A percentile compares a stretch with the other conserved stretches of the same genome.
These are phyloP conservation scores for Drosophila seguyi DNA, from an alignment of 1,140 invertebrate species.

Conservation along the genomic window DNA sequence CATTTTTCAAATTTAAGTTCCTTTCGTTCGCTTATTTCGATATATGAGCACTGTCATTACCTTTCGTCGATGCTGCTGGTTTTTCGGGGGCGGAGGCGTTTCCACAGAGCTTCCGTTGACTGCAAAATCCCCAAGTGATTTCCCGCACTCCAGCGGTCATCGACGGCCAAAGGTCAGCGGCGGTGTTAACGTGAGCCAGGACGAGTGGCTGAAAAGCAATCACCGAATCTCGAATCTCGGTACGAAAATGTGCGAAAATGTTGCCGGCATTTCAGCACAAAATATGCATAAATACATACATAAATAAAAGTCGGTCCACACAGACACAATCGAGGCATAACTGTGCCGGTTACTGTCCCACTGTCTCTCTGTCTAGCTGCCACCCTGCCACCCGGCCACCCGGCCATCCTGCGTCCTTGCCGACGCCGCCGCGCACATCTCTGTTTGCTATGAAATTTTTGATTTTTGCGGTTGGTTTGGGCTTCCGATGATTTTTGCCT, in stretches of 20 bases:
- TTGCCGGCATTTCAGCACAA: constrained; percentile 61
- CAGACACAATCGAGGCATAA: constrained; percentile 17
- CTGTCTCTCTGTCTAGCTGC: constrained; percentile 8
- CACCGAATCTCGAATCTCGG: constrained; percentile 44
- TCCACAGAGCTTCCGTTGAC: constrained; percentile 5
- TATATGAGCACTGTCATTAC: constrained; percentile 8
- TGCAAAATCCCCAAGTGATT: constrained; percentile 4
- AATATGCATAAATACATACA: constrained; percentile 79
- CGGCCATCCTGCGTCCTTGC: constrained; percentile 12
- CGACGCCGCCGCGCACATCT: background rate
- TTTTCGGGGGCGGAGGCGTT: background rate
- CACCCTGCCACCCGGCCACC: background rate
- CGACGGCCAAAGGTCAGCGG: constrained; percentile 31
- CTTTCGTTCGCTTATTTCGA: too few species aligned
- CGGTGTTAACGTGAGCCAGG: constrained; percentile 12
- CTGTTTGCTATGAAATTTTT: constrained; percentile 46
- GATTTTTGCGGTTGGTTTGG: constrained; percentile 67
- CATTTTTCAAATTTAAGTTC: too few species aligned
- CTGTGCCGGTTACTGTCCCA: constrained; percentile 28
- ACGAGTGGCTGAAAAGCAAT: constrained; percentile 39
- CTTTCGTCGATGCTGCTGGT: background rate
- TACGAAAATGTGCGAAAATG: constrained; percentile 54
- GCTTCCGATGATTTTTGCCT: constrained; percentile 61
- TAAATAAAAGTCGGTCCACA: constrained; percentile 72
- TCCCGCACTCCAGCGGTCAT: constrained; percentile 17